Evolutionary conservation across 2,113 vertebrate genomes (phyloP).

Genomic region (Salvelinus namaycush): DNA sequence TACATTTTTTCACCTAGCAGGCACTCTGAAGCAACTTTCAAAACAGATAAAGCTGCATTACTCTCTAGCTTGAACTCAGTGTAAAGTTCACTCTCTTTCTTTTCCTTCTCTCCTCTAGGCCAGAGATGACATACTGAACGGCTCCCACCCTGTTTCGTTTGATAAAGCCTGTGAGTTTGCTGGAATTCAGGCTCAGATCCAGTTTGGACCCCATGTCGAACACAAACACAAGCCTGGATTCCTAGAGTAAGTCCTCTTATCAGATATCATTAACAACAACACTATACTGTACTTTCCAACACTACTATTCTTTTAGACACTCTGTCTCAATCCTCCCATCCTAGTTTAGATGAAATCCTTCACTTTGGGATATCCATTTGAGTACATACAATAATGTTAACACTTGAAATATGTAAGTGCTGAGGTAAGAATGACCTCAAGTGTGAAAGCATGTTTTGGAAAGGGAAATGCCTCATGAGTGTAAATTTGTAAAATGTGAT

Average conservation of each 20-base stretch:
- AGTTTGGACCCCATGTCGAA: constrained; percentile 97
- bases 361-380: constrained; percentile 43
- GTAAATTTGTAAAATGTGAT: constrained; percentile 58
- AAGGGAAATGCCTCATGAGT: constrained; percentile 48
- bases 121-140: constrained; percentile 97
- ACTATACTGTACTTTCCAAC: too few relatives aligned
- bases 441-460: constrained; percentile 55
- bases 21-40: constrained; percentile 26
- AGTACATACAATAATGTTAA: constrained; percentile 27
- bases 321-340: neutral
- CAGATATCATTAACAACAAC: constrained; percentile 11
- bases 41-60: constrained; percentile 31
- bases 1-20: neutral
- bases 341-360: constrained; percentile 21
- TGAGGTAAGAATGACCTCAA: constrained; percentile 56
- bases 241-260: constrained; percentile 84
- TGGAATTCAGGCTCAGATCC: constrained; percentile 97
- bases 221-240: constrained; percentile 99
- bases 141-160: constrained; percentile 97
- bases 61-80: neutral
- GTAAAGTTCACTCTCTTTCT: neutral
- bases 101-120: constrained; percentile 72
- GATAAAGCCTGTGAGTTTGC: constrained; percentile 98
- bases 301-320: neutral
- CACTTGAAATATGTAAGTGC: constrained; percentile 51